phyloP scores from a whole-genome alignment of 1,140 invertebrate species.

The Drosophila oshimai region DNA sequence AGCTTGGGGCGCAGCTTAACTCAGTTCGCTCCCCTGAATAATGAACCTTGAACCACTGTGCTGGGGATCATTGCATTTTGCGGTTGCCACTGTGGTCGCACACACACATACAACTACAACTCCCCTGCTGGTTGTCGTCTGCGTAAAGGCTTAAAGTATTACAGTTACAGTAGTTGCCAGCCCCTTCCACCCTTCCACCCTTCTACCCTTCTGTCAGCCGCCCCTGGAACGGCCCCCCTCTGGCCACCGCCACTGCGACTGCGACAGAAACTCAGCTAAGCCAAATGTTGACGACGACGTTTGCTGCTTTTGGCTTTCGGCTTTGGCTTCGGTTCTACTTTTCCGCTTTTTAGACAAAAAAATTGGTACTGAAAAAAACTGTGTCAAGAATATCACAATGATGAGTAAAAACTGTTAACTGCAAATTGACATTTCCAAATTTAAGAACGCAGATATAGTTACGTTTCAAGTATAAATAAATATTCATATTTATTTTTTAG shows the following conservation, averaged over 20 bases:
- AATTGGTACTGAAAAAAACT: background rate
- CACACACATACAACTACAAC: background rate
- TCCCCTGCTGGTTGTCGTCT: constrained; percentile 63
- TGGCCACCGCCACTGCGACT: background rate
- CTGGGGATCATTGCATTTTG: constrained; percentile 68
- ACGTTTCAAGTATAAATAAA: no score
- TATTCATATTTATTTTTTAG: background rate
- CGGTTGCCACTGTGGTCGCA: constrained; percentile 67
- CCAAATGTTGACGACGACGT: constrained; percentile 75
- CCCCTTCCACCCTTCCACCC: no score
- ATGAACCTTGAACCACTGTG: constrained; percentile 16
- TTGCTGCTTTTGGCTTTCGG: constrained; percentile 63
- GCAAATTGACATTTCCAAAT: no score
- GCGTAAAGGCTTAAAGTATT: constrained; percentile 79
- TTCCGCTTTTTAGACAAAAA: constrained; percentile 7
- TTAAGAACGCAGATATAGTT: no score
- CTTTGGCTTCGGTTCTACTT: constrained; percentile 54
- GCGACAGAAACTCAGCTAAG: constrained; percentile 56
- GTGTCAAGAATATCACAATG: background rate
- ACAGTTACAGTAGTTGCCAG: constrained; percentile 63
- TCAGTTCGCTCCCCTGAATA: background rate
- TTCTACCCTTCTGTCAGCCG: no score
- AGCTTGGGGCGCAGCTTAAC: background rate
- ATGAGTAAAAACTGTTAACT: no score
- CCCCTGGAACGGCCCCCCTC: background rate